Percentiles rank a stretch among this genome's conserved stretches.
Evolutionary conservation across 2,797 vertebrate species (phyloP).

Genomic region (Salmo trutta): DNA sequence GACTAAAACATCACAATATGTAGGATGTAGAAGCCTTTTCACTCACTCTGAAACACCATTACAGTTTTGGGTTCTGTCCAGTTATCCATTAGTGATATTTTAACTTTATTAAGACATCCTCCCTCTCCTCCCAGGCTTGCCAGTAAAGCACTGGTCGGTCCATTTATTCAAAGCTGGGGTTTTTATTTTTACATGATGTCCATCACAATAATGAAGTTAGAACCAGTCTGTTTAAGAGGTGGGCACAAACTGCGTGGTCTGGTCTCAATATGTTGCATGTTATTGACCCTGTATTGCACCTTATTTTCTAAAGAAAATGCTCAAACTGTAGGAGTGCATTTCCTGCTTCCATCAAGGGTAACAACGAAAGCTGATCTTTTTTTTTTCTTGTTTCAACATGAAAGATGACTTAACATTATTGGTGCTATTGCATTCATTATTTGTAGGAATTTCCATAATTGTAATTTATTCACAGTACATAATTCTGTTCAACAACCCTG

Average conservation of each 20-base stretch:
- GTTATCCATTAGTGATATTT: constrained; percentile 44
- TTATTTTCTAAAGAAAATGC: not conserved
- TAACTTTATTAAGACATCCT: constrained; percentile 18
- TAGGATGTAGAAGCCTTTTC: not conserved
- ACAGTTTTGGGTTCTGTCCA: constrained; percentile 38
- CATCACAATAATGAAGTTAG: constrained; percentile 46
- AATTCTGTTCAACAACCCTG: constrained; percentile 1
- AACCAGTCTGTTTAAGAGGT: constrained; percentile 29
- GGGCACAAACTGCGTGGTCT: constrained; percentile 26
- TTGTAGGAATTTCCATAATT: constrained; percentile 1
- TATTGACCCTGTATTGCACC: not conserved
- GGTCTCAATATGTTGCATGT: constrained; percentile 14
- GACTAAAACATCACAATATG: too few relatives aligned
- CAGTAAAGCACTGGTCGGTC: constrained; percentile 4
- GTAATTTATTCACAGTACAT: constrained; percentile 12
- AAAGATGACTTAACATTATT: not conserved
- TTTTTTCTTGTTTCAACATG: not conserved
- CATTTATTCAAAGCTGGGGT: constrained; percentile 19
- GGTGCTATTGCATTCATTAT: not conserved
- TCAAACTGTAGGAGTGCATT: not conserved
- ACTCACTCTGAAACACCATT: constrained; percentile 32
- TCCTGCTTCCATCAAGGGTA: not conserved
- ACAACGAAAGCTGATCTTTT: not conserved
- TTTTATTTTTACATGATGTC: constrained; percentile 15
- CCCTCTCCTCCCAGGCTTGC: constrained; percentile 12